Percentiles rank a stretch among this genome's conserved stretches.
Conservation (phyloP, 37 sponge, comb jelly and placozoan species). For the Geodia barretti region DNA sequence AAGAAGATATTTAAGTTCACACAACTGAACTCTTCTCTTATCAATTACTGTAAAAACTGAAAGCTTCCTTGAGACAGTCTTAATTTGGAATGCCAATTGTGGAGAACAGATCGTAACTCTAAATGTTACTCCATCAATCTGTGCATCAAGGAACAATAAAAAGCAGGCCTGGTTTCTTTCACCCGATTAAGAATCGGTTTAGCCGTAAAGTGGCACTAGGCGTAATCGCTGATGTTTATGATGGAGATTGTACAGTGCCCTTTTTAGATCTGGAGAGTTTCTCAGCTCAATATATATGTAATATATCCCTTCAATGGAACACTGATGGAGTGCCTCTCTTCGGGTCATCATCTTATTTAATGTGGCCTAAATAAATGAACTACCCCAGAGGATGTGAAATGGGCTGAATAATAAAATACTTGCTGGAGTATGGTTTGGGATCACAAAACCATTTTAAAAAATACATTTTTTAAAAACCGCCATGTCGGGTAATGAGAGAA, state of each 20-base stretch:
- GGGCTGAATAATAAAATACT: slow-evolving; percentile 1
- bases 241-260: slow-evolving; percentile 7
- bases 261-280: not conserved
- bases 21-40: not conserved
- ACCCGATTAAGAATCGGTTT: not conserved
- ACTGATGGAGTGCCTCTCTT: slow-evolving; percentile 38
- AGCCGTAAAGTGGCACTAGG: not conserved
- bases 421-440: slow-evolving; percentile 31
- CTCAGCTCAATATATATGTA: not conserved
- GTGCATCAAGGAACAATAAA: slow-evolving; percentile 1
- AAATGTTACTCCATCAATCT: not conserved
- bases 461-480: slow-evolving; percentile 17
- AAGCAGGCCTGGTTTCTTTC: not conserved
- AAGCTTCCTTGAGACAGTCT: not conserved
- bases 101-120: not conserved
- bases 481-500: not conserved
- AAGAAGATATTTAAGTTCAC: not conserved
- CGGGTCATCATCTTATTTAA: slow-evolving; percentile 5
- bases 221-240: slow-evolving; percentile 19
- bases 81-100: not conserved
- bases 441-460: slow-evolving; percentile 8
- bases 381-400: slow-evolving; percentile 4
- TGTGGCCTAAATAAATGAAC: slow-evolving; percentile 30
- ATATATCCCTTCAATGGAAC: slow-evolving; percentile 21
- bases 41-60: not conserved